Base-by-base conservation (phyloP, 2,113 vertebrate species). In the Odobenus rosmarus region DNA sequence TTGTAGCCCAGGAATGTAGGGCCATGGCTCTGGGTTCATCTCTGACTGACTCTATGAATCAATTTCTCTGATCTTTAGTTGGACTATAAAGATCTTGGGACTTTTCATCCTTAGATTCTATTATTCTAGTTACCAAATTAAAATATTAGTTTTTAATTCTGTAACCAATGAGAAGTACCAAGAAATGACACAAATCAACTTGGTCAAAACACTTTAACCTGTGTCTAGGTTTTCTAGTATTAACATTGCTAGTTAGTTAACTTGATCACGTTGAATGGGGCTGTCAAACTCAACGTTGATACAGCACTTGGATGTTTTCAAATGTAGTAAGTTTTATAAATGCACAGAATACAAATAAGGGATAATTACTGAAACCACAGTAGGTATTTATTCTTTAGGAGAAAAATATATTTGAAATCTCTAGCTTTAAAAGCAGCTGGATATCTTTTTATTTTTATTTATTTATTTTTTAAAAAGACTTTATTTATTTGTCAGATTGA, bases 101-200 rank as follows among this genome's bases (percentile, higher is more conserved):
- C 31, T 79, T 92, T 55, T 62, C 42, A 84, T 21, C 31, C 21
- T 61, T 88, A 92, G 64, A 55, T 62, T 79, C 28, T 62, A 82
- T 83, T 55, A 88, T 83, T 93, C 39, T 96, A 90, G 59, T 49
- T 88, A 69, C 28, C 42, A 88, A 79, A 46, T 74, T 49, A 51
- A 87, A 82, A 49, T 77, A 46, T 6, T 57, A 81, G n/a, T 67
- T 96, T 59, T 82, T 28, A 69, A 39, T 57, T 86, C 64, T 95
- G 16, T 28, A 87, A 59, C 26, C 62, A 67, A 62, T 31, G 49
- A 88, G 67, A 92, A 28, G 24, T 36, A 64, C 12, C 67, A 89
- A 15, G 57, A 72, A 90, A 74, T 62, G 39, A 62, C 49, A 76
- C 92, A 95, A 89, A 82, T 69, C 67, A 77, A 77, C 31, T 86